Conservation (phyloP, 2,113 vertebrate genomes). For the Isurus oxyrinchus region DNA sequence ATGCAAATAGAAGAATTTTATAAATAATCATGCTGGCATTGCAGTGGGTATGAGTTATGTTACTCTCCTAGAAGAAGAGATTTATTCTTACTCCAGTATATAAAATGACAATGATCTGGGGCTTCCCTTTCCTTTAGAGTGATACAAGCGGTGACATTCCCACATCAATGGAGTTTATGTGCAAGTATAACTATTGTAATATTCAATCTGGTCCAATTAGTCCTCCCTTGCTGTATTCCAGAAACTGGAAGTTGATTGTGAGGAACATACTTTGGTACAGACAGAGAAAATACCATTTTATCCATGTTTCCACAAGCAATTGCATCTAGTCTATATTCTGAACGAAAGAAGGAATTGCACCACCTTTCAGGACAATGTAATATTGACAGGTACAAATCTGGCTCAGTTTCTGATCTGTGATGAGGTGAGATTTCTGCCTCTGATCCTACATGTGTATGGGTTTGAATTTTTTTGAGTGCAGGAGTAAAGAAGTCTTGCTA, state of each 20-base stretch:
- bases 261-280: neutral
- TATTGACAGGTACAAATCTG: too few relatives aligned
- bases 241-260: neutral
- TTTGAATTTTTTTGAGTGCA: too few relatives aligned
- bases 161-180: neutral
- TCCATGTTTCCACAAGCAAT: neutral
- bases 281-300: neutral
- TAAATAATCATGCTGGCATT: neutral
- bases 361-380: neutral
- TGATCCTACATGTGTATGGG: too few relatives aligned
- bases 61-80: neutral
- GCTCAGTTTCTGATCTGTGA: too few relatives aligned
- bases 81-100: neutral
- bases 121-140: neutral
- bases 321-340: neutral
- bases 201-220: neutral
- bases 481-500: too few relatives aligned
- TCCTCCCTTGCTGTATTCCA: neutral
- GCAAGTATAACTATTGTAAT: neutral
- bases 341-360: neutral
- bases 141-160: neutral
- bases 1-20: neutral
- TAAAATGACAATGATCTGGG: neutral
- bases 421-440: too few relatives aligned
- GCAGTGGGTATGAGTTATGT: neutral